phyloP scores from a whole-genome alignment of 2,113 vertebrate genomes.

The Amblyopsis rosae region DNA sequence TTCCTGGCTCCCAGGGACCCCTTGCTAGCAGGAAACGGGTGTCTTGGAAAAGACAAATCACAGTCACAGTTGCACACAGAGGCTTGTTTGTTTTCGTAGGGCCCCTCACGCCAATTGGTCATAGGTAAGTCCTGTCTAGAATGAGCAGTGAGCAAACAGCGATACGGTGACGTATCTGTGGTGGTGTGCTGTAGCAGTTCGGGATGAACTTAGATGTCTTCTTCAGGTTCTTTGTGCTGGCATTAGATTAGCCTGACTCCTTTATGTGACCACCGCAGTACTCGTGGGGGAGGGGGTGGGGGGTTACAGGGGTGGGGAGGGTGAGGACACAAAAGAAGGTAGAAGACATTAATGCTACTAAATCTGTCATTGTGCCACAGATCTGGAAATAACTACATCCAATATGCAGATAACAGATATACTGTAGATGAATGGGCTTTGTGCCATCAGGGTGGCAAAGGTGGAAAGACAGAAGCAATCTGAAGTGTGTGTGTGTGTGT shows the following conservation, averaged over 20 bases:
- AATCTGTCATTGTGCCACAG: slow-evolving; percentile 87
- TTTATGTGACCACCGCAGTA: too few relatives aligned
- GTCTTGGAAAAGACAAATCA: slow-evolving; percentile 75
- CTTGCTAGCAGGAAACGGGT: slow-evolving; percentile 79
- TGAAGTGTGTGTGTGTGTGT: slow-evolving; percentile 42
- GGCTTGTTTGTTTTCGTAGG: slow-evolving; percentile 63
- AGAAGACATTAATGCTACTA: slow-evolving; percentile 86
- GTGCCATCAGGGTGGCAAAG: slow-evolving; percentile 72
- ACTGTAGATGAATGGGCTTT: slow-evolving; percentile 69
- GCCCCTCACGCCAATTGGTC: slow-evolving; percentile 8
- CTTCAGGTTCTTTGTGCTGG: background rate
- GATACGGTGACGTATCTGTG: slow-evolving; percentile 8
- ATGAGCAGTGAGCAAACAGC: slow-evolving; percentile 16
- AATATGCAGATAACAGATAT: slow-evolving; percentile 83
- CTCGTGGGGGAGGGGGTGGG: slow-evolving; percentile 63
- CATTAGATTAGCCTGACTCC: too few relatives aligned
- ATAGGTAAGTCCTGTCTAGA: slow-evolving; percentile 49
- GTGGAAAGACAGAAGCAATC: slow-evolving; percentile 60
- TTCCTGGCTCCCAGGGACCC: slow-evolving; percentile 81
- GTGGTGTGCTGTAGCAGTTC: background rate
- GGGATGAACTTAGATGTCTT: background rate
- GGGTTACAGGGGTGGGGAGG: slow-evolving; percentile 74
- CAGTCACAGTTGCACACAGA: slow-evolving; percentile 74
- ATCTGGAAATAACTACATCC: slow-evolving; percentile 83
- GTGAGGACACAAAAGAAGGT: slow-evolving; percentile 83